Evolutionary conservation across 2,797 vertebrate genomes (phyloP).

Genomic region (Gorsachius magnificus): DNA sequence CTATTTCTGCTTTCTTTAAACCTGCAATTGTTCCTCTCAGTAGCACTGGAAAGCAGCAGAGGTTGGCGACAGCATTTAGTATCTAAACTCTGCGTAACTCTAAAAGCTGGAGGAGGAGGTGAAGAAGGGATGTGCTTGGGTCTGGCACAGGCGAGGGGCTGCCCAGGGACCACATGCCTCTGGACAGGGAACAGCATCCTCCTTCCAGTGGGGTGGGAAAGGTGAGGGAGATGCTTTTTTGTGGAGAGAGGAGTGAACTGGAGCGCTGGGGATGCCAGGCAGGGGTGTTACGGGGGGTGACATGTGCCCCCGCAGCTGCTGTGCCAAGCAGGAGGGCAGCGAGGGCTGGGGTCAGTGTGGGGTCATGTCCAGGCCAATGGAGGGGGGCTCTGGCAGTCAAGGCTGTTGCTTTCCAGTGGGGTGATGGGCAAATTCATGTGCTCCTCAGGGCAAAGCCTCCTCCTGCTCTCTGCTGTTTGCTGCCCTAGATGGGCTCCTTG

Average conservation of each 20-base stretch:
- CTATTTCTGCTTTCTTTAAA: background rate
- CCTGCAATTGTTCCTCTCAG: background rate
- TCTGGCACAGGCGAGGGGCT: background rate
- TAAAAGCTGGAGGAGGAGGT: background rate
- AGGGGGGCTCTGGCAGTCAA: rapidly evolving
- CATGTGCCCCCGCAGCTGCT: background rate
- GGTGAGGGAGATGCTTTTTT: background rate
- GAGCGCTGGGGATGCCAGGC: background rate
- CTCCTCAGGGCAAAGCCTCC: background rate
- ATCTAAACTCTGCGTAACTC: background rate
- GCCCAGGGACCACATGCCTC: rapidly evolving
- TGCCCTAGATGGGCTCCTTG: background rate
- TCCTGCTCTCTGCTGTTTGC: background rate
- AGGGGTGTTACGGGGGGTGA: background rate
- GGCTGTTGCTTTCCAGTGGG: background rate
- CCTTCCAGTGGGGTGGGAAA: background rate
- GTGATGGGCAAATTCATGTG: background rate
- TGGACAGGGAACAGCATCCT: background rate
- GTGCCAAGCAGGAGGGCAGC: rapidly evolving
- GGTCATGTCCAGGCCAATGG: rapidly evolving
- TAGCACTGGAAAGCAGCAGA: background rate
- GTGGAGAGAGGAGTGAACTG: background rate
- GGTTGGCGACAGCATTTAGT: background rate
- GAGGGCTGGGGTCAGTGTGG: background rate
- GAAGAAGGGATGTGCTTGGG: background rate